Base-by-base conservation (phyloP, 2,113 vertebrate genomes). In the Alligator mississippiensis region DNA sequence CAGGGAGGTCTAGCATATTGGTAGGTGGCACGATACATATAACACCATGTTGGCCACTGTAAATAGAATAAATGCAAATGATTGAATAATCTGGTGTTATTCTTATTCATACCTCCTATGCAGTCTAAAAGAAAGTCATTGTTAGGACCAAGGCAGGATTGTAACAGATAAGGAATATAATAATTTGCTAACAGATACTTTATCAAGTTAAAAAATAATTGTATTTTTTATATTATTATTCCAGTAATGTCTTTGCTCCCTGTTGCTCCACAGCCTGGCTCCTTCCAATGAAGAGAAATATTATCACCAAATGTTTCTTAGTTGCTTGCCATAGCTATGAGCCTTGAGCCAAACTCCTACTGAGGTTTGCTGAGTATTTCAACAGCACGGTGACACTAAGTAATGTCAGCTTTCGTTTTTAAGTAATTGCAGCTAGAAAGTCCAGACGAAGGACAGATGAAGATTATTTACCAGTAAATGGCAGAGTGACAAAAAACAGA, bases 211-310 rank as follows among this genome's bases (percentile, higher is more conserved):
- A 95, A 47, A 96, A 95, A 77, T 77, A 89, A 90, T 16, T 60
- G 4, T 18, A 11, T 17, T 63, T 91, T 78, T 30, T 13, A 77
- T 17, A 63, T 83, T 47, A 83, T 75, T 93, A 82, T 93, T 95
- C 74, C 81, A 88, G 79, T 24, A 89, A 85, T 80, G 28, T 68
- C 60, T 96, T 89, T 93, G 27, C 79, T 96, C 91, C 84, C 88
- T 90, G 90, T 77, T 85, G 91, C 27, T 95, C 85, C 64, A 27
- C 30, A 89, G 87, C 83, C 63, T 87, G 87, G 64, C 82, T 95
- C 81, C 85, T 91, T 95, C 93, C 91, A 96, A 83, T 68, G 96
- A 89, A 95, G 79, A 89, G 93, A 92, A 97, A 96, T 61, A 12
- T n/a, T 92, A 77, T 81, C 34, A 0, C 21, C 72, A 74, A 82